These are phyloP conservation scores for Callyntrura guangdongensis DNA, from an alignment of 2,888 invertebrate species.

Conservation along the genomic window DNA sequence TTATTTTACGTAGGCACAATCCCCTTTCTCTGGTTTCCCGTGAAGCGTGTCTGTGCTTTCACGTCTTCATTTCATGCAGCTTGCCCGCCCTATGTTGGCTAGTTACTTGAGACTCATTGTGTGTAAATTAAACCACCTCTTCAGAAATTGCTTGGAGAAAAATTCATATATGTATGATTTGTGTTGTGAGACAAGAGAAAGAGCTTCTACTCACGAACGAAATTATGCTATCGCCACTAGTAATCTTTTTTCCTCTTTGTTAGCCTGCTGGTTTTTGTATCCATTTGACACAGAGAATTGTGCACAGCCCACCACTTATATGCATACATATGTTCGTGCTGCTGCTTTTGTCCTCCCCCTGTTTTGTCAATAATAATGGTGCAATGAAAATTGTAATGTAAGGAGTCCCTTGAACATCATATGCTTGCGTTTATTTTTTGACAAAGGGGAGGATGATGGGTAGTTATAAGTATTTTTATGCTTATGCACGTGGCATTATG, in stretches of 20 bases:
- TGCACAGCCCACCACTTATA: constrained; percentile 5
- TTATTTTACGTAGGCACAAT: neutral
- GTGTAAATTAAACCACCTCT: constrained; percentile 38
- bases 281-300: constrained; percentile 23
- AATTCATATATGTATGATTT: neutral
- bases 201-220: constrained; percentile 8
- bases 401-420: neutral
- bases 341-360: constrained; percentile 13
- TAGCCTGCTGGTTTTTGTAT: neutral
- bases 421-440: neutral
- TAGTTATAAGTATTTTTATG: neutral
- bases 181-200: neutral
- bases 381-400: constrained; percentile 18
- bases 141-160: neutral
- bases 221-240: constrained; percentile 5
- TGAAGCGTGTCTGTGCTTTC: constrained; percentile 28
- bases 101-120: neutral
- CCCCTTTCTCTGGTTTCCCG: neutral
- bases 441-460: constrained; percentile 26
- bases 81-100: neutral
- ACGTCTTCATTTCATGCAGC: constrained; percentile 40
- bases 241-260: constrained; percentile 16
- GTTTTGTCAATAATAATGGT: constrained; percentile 68
- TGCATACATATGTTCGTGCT: neutral
- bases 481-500: constrained; percentile 17